A percentile compares a stretch with the other conserved stretches of the same genome.
These are phyloP conservation scores for Podocnemis expansa DNA, from an alignment of 2,113 vertebrate species.

Conservation along the genomic window DNA sequence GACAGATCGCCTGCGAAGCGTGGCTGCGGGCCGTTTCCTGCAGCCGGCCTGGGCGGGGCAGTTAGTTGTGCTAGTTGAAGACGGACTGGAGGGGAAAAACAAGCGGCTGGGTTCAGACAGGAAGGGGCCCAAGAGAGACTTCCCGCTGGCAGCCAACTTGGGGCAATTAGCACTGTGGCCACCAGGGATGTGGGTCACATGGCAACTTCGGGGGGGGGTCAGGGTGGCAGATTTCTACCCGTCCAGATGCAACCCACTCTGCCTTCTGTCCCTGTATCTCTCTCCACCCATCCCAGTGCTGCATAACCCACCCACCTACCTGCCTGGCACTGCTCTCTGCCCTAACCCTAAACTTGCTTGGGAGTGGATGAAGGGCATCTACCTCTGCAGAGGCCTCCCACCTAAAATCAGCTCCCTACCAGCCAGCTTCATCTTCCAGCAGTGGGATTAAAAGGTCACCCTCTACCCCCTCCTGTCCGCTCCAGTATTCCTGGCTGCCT, in stretches of 20 bases:
- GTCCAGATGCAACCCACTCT: too few relatives aligned
- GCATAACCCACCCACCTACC: too few relatives aligned
- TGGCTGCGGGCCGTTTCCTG: constrained; percentile 40
- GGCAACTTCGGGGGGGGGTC: too few relatives aligned
- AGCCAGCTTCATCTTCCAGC: not conserved
- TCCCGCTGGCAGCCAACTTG: constrained; percentile 14
- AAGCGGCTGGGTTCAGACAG: constrained; percentile 24
- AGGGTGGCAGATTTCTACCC: not conserved
- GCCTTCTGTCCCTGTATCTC: too few relatives aligned
- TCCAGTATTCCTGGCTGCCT: not conserved
- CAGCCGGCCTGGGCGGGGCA: not conserved
- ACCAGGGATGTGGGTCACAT: not conserved
- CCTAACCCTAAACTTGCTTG: not conserved
- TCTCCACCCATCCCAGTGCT: not conserved
- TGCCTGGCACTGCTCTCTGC: too few relatives aligned
- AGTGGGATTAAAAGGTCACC: not conserved
- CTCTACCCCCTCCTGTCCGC: not conserved
- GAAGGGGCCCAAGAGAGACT: constrained; percentile 55
- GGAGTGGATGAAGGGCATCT: not conserved
- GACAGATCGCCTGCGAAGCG: constrained; percentile 12
- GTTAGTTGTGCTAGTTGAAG: not conserved
- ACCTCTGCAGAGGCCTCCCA: not conserved
- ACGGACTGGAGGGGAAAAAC: constrained; percentile 29
- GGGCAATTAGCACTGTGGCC: not conserved
- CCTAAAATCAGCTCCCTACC: not conserved